A percentile compares a stretch with the other conserved stretches of the same genome.
phyloP scores from a whole-genome alignment of 2,797 vertebrate genomes.

The Falco naumanni region DNA sequence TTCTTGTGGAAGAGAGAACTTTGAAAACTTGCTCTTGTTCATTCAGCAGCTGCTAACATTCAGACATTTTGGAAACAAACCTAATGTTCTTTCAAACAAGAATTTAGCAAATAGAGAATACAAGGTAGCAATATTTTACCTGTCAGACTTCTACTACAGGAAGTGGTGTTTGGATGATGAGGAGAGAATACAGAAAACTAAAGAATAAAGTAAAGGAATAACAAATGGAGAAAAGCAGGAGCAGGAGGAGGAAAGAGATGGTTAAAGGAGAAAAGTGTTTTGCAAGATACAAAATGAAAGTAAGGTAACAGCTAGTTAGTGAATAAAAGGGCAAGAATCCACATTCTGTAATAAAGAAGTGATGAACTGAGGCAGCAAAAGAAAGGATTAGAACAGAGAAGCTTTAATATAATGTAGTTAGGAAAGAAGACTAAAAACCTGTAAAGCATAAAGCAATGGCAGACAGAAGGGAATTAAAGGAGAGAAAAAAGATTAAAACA shows the following conservation, averaged over 20 bases:
- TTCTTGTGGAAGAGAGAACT: background rate
- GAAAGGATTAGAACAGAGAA: conserved; percentile 55
- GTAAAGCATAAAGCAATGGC: background rate
- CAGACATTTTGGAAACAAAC: background rate
- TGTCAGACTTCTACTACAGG: background rate
- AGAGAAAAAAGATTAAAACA: background rate
- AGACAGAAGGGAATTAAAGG: background rate
- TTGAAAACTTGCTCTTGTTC: background rate
- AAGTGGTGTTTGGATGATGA: background rate
- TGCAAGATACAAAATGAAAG: background rate
- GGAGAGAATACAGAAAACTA: background rate
- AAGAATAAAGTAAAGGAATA: background rate
- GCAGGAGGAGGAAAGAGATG: background rate
- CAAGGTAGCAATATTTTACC: background rate
- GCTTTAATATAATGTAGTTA: conserved; percentile 41
- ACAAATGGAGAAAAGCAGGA: background rate
- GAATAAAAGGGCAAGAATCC: conserved; percentile 18
- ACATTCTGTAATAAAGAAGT: conserved; percentile 56
- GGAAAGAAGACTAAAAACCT: conserved; percentile 35
- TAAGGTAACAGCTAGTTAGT: background rate
- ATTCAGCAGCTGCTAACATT: background rate
- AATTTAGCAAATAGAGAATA: background rate
- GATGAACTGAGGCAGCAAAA: conserved; percentile 35
- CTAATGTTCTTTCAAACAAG: background rate
- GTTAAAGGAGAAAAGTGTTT: background rate